phyloP scores from a whole-genome alignment of 2,888 invertebrate genomes.

The Monopis laevigella region DNA sequence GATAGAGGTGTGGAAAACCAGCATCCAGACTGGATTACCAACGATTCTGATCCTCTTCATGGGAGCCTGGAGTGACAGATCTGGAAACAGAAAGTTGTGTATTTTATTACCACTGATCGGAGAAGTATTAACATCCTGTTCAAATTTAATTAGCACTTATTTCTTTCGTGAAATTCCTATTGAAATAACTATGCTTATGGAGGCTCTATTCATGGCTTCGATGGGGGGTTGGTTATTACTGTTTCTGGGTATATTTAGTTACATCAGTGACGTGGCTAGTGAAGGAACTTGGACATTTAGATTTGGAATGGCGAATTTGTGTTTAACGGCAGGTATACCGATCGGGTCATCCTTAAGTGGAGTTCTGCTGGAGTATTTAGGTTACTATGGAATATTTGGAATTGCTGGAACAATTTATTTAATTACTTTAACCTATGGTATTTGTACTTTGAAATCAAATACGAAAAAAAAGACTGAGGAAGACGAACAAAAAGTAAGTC shows the following conservation, averaged over 20 bases:
- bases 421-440: slow-evolving; percentile 46
- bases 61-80: slow-evolving; percentile 71
- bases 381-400: slow-evolving; percentile 51
- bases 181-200: slow-evolving; percentile 61
- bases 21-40: slow-evolving; percentile 65
- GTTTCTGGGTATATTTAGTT: slow-evolving; percentile 68
- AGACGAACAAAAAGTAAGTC: slow-evolving; percentile 1
- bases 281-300: slow-evolving; percentile 64
- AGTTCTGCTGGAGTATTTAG: slow-evolving; percentile 43
- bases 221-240: slow-evolving; percentile 66
- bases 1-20: slow-evolving; percentile 65
- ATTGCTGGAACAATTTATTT: slow-evolving; percentile 42
- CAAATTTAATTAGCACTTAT: slow-evolving; percentile 59
- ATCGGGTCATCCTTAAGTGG: slow-evolving; percentile 66
- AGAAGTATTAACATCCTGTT: slow-evolving; percentile 53
- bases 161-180: slow-evolving; percentile 62
- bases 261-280: slow-evolving; percentile 67
- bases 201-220: slow-evolving; percentile 61
- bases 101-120: slow-evolving; percentile 65
- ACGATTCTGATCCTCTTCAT: slow-evolving; percentile 63
- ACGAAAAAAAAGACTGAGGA: slow-evolving; percentile 21
- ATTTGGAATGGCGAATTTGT: slow-evolving; percentile 68
- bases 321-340: slow-evolving; percentile 66
- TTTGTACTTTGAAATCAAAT: slow-evolving; percentile 35
- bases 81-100: slow-evolving; percentile 64